Base-by-base conservation (phyloP, 1,140 invertebrate species). In the Conus betulinus region DNA sequence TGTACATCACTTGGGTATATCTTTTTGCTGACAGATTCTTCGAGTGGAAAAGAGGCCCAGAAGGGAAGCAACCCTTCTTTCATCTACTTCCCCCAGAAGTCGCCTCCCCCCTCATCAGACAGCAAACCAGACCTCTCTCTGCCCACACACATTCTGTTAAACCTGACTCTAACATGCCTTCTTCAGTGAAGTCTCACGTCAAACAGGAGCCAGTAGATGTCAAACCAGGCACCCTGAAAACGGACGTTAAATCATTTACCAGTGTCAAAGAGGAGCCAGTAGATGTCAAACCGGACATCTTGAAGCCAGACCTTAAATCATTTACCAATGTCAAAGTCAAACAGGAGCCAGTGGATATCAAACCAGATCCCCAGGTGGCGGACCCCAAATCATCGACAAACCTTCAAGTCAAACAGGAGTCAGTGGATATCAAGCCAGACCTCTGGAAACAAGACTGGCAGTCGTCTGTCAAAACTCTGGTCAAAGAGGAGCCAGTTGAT, bases 51-150 rank as follows among this genome's bases (percentile, higher is more conserved):
- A 97, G 97, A 17, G 92, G 90, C 8, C 93, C 94, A 92, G 93
- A 91, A 3, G 94, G 93, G 53, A 98, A 98, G 93, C 97, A 97
- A 93, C 97, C 98, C 0, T 98, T 97, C 95, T 97, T n/a, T 97
- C 88, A 97, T 98, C 89, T 97, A 97, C 94, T 95, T 96, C 82
- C 95, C 96, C 79, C 96, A 87, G 51, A 74, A 15, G 11, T 71
- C 52, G 27, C 2, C 71, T 55, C 3, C 71, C 76, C 81, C 25
- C 52, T 51, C 81, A 15, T 60, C 15, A 60, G 84, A 53, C 39
- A 84, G 67, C 81, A 88, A 88, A 84, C 52, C 78, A 8, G 86
- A 87, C 74, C 74, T 1, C 23, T 10, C 23, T 78, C 5, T 25
- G 5, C 74, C 27, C 23, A 3, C 11, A 23, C 74, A 2, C 60